phyloP scores from a whole-genome alignment of 2,888 invertebrate species.

The Abscondita cerata region DNA sequence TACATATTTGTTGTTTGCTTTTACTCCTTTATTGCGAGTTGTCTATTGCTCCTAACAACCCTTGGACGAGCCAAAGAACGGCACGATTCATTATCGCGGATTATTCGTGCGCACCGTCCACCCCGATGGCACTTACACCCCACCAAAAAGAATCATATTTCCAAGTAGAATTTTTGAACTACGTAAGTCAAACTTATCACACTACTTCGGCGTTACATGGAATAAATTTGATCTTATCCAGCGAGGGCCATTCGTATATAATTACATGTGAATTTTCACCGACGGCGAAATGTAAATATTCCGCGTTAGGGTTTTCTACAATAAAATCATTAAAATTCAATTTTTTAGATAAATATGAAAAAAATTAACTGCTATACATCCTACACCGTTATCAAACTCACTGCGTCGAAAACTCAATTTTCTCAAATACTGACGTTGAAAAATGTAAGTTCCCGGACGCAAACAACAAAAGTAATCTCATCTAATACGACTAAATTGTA shows the following conservation, averaged over 20 bases:
- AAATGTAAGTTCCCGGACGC: constrained; percentile 84
- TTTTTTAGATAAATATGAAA: background rate
- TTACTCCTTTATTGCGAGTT: too few relatives aligned
- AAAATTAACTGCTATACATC: constrained; percentile 72
- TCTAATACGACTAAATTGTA: constrained; percentile 84
- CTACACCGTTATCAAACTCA: constrained; percentile 82
- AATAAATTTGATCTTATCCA: too few relatives aligned
- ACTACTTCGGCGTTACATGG: constrained; percentile 75
- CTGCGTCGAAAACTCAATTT: constrained; percentile 75
- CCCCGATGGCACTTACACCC: too few relatives aligned
- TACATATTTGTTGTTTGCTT: too few relatives aligned
- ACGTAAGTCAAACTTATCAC: constrained; percentile 78
- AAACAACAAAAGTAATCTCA: constrained; percentile 74
- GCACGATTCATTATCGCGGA: too few relatives aligned
- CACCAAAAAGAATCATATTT: too few relatives aligned
- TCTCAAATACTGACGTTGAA: constrained; percentile 70
- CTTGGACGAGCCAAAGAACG: too few relatives aligned
- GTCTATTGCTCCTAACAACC: too few relatives aligned
- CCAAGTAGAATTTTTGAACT: background rate
- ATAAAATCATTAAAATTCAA: constrained; percentile 21
- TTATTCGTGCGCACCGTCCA: too few relatives aligned
- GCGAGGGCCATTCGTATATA: constrained; percentile 83
- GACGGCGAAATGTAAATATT: constrained; percentile 75
- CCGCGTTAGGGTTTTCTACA: constrained; percentile 69
- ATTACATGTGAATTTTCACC: constrained; percentile 84